Conservation (phyloP, 2,888 invertebrate species). For the Drosophila anomalata region DNA sequence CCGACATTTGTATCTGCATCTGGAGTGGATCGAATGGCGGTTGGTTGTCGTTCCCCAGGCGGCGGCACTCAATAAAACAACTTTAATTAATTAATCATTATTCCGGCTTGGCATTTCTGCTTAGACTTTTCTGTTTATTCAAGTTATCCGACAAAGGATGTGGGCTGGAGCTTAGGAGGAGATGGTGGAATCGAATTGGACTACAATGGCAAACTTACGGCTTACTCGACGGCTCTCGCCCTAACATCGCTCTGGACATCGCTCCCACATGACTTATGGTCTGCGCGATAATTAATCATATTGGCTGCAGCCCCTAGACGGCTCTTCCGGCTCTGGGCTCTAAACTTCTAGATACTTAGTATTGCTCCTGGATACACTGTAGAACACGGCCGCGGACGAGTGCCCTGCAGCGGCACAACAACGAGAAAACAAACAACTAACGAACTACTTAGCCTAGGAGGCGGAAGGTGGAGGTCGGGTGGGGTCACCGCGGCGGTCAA, state of each 20-base stretch:
- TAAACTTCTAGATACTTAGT: constrained; percentile 58
- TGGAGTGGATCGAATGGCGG: neutral
- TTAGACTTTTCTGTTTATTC: constrained; percentile 56
- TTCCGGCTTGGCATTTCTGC: constrained; percentile 55
- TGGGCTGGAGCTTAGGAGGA: neutral
- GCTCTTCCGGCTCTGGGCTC: constrained; percentile 5
- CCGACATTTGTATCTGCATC: constrained; percentile 22
- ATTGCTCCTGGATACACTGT: constrained; percentile 78
- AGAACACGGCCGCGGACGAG: constrained; percentile 39
- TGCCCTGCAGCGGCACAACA: constrained; percentile 29
- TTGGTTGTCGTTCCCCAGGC: constrained; percentile 16
- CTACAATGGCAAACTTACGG: constrained; percentile 68
- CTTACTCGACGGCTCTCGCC: constrained; percentile 48
- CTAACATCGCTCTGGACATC: constrained; percentile 16
- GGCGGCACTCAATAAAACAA: constrained; percentile 64
- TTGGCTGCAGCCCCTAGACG: constrained; percentile 48
- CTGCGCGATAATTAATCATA: constrained; percentile 62
- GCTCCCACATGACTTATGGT: constrained; percentile 40
- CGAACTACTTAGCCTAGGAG: constrained; percentile 54
- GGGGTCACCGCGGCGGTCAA: constrained; percentile 4
- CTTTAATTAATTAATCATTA: constrained; percentile 76
- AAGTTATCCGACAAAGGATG: constrained; percentile 14
- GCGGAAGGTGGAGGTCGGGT: constrained; percentile 10
- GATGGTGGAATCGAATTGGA: constrained; percentile 49
- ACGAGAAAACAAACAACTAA: constrained; percentile 29